Evolutionary conservation across 2,888 invertebrate genomes (phyloP), one percentile per base, ranked within the genome.

Genomic region (Julus scandinavius): DNA sequence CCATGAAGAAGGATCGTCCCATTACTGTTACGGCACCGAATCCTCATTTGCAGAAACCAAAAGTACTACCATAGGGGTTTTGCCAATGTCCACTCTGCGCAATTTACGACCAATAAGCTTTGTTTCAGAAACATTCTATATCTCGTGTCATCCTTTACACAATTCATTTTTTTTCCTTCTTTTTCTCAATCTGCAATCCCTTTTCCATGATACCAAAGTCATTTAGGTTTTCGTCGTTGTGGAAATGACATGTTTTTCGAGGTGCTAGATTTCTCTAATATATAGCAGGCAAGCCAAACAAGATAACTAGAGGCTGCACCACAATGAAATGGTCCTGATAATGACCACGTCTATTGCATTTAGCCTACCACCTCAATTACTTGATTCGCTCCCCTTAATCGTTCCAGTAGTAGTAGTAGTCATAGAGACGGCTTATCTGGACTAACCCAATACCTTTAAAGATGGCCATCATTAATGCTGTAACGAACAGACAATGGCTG

Each of bases 401-500:
- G 85, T 45, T 50, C 85, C 45, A 85, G 85, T 17, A 85, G 49
- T 50, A 45, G 29, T 85, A 85, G 45, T 85, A 85, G 49, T 50
- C 85, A 85, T 85, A 85, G 45, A 85, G 45, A 72, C 54, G 80
- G 54, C 87, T 87, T 87, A 87, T 87, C 87, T 40, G 72, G 17
- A 38, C 40, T 63, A 63, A 87, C 87, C 87, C 29, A 80, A 87
- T 72, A 54, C 72, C 72, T 87, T 87, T 87, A 38, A 87, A 87
- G 87, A 87, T 63, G 72, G 87, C 63, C 87, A 87, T 87, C 87
- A 87, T 87, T 87, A 87, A 45, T 72, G 63, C n/a, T 63, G 63
- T 72, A 87, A 63, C 63, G 80, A 87, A 87, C 63, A 87, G 87
- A 87, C 87, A 87, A 87, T 87, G 87, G 63, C 87, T 63, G 63